A percentile compares a stretch with the other conserved stretches of the same genome.
Evolutionary conservation across 2,888 invertebrate species (phyloP).

Genomic region (Leptinotarsa peninsularis): DNA sequence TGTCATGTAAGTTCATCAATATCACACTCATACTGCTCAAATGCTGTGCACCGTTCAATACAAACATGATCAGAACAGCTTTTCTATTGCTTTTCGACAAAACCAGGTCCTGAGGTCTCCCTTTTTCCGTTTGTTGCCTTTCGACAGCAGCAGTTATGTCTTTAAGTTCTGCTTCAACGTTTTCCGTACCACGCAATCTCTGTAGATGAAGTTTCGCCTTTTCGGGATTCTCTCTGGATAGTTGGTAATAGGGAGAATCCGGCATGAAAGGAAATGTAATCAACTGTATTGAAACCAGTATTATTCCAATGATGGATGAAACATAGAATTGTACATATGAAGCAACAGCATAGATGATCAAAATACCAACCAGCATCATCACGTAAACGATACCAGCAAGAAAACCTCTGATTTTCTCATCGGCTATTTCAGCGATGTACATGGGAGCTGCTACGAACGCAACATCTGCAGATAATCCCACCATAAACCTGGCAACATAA

Average conservation of each 20-base stretch:
- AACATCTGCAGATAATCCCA: too few species aligned
- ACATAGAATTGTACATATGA: slow-evolving; percentile 51
- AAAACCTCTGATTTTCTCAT: too few species aligned
- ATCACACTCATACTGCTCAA: slow-evolving; percentile 64
- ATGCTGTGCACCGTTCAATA: slow-evolving; percentile 62
- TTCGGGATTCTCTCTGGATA: slow-evolving; percentile 58
- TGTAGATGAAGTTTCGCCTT: slow-evolving; percentile 40
- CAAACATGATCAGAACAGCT: slow-evolving; percentile 62
- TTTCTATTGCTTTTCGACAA: slow-evolving; percentile 61
- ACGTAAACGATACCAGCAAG: too few species aligned
- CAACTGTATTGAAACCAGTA: slow-evolving; percentile 60
- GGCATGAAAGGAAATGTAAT: slow-evolving; percentile 57
- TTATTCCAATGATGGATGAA: slow-evolving; percentile 55
- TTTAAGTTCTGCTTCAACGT: slow-evolving; percentile 58
- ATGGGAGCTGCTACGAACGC: too few species aligned
- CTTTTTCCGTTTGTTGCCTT: slow-evolving; percentile 60
- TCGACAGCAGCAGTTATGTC: slow-evolving; percentile 61
- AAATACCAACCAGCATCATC: too few species aligned
- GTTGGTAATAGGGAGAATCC: slow-evolving; percentile 61
- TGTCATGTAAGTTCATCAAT: slow-evolving; percentile 41
- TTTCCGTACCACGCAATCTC: slow-evolving; percentile 42
- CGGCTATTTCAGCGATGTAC: too few species aligned
- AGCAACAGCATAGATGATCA: too few species aligned
- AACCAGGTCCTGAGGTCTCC: slow-evolving; percentile 60
- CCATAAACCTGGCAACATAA: too few species aligned